phyloP scores from a whole-genome alignment of 92 coral and sea anemone species.

The Scolanthus callimorphus region DNA sequence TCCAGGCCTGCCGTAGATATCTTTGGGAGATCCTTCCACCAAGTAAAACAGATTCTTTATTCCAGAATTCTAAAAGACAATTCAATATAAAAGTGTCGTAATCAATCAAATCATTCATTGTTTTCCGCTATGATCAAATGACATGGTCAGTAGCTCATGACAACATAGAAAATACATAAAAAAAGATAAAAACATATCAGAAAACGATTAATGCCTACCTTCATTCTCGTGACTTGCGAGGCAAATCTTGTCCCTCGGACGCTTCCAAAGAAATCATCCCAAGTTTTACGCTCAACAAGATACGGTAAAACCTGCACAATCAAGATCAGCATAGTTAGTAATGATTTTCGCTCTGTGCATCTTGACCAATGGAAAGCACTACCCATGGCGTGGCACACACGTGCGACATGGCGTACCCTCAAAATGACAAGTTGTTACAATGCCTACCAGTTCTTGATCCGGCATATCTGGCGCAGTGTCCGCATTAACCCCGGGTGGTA shows the following conservation, averaged over 20 bases:
- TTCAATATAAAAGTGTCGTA: background rate
- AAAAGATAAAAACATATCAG: too few species aligned
- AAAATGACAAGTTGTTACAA: background rate
- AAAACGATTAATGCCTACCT: too few species aligned
- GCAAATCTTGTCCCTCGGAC: conserved; percentile 47
- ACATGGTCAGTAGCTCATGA: background rate
- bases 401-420: background rate
- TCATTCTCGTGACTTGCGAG: conserved; percentile 55
- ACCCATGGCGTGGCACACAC: too few species aligned
- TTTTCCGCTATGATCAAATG: background rate
- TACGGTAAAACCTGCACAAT: conserved; percentile 55
- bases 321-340: too few species aligned
- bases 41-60: conserved; percentile 47
- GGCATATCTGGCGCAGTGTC: conserved; percentile 44
- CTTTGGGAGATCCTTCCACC: conserved; percentile 68
- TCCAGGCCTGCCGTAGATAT: conserved; percentile 49
- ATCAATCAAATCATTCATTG: background rate
- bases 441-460: conserved; percentile 53
- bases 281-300: conserved; percentile 59
- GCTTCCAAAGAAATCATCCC: conserved; percentile 67
- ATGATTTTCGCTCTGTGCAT: too few species aligned
- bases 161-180: too few species aligned
- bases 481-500: conserved; percentile 49
- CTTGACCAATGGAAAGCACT: too few species aligned
- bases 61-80: conserved; percentile 35